phyloP scores from a whole-genome alignment of 2,797 vertebrate genomes.

The Micrastur ruficollis region DNA sequence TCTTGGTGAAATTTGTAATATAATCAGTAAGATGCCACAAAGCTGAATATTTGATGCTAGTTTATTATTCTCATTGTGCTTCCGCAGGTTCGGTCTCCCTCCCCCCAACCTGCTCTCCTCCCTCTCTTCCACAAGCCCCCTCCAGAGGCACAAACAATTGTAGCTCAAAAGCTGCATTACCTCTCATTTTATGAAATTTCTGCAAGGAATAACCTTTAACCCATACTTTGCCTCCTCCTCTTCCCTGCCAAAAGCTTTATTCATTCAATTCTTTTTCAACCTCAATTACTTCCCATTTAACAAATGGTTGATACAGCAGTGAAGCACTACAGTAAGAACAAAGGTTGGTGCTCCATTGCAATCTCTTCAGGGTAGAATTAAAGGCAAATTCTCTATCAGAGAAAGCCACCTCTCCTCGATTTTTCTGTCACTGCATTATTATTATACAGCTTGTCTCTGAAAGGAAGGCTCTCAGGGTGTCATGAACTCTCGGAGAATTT shows the following conservation, averaged over 20 bases:
- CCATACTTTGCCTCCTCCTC: slow-evolving; percentile 48
- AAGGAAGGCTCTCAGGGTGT: slow-evolving; percentile 56
- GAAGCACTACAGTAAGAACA: slow-evolving; percentile 63
- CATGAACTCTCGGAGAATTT: slow-evolving; percentile 64
- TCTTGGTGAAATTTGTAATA: neutral
- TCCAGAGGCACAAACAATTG: slow-evolving; percentile 30
- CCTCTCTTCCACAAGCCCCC: neutral
- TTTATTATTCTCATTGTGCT: slow-evolving; percentile 7
- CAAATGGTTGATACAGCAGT: slow-evolving; percentile 59
- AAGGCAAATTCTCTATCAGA: slow-evolving; percentile 54
- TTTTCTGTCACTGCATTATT: slow-evolving; percentile 53
- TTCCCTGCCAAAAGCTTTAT: slow-evolving; percentile 64
- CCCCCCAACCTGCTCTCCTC: neutral
- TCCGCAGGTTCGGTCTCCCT: neutral
- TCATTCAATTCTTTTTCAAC: slow-evolving; percentile 61
- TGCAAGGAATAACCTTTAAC: slow-evolving; percentile 61
- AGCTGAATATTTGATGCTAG: slow-evolving; percentile 1
- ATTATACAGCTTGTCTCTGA: slow-evolving; percentile 61
- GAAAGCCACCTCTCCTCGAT: slow-evolving; percentile 48
- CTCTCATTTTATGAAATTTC: slow-evolving; percentile 64
- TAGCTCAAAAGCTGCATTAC: slow-evolving; percentile 58
- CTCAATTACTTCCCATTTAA: slow-evolving; percentile 70
- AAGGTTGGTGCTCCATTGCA: slow-evolving; percentile 64
- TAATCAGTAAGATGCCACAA: neutral
- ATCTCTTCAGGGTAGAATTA: slow-evolving; percentile 61